Percentiles rank a stretch among this genome's conserved stretches.
phyloP scores from a whole-genome alignment of 2,888 invertebrate genomes.

The Chloromyia formosa region DNA sequence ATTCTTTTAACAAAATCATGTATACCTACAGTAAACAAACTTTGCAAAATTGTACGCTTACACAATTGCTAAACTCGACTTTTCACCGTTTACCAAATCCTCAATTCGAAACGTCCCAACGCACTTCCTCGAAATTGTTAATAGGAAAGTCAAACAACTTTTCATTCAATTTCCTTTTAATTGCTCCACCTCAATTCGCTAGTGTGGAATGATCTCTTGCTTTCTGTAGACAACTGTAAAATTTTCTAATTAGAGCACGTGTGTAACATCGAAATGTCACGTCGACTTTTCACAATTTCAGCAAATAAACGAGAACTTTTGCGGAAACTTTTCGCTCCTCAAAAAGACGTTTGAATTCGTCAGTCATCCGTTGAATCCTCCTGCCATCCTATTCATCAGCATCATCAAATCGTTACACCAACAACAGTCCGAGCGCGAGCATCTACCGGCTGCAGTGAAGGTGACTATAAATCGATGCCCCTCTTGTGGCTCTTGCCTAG shows the following conservation, averaged over 20 bases:
- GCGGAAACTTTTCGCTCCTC: not conserved
- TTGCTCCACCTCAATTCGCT: not conserved
- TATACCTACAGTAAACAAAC: too few relatives aligned
- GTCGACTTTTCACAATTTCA: not conserved
- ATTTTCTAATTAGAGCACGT: not conserved
- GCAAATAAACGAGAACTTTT: not conserved
- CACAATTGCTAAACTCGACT: too few relatives aligned
- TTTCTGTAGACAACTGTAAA: not conserved
- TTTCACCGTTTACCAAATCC: not conserved
- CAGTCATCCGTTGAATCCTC: not conserved
- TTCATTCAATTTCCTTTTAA: too few relatives aligned
- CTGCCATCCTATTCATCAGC: too few relatives aligned
- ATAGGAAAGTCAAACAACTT: slow-evolving; percentile 1
- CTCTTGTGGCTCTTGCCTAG: not conserved
- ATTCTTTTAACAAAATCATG: too few relatives aligned
- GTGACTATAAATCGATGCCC: slow-evolving; percentile 18
- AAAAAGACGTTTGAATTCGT: not conserved
- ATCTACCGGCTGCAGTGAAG: not conserved
- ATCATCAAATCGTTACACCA: too few relatives aligned
- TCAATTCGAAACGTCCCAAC: not conserved
- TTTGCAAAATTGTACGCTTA: too few relatives aligned
- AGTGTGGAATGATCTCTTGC: not conserved
- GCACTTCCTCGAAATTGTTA: not conserved
- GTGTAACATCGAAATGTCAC: not conserved
- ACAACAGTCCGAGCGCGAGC: too few relatives aligned